These are phyloP conservation scores for Protaetia brevitarsis DNA, from an alignment of 1,140 invertebrate genomes.

Conservation along the genomic window DNA sequence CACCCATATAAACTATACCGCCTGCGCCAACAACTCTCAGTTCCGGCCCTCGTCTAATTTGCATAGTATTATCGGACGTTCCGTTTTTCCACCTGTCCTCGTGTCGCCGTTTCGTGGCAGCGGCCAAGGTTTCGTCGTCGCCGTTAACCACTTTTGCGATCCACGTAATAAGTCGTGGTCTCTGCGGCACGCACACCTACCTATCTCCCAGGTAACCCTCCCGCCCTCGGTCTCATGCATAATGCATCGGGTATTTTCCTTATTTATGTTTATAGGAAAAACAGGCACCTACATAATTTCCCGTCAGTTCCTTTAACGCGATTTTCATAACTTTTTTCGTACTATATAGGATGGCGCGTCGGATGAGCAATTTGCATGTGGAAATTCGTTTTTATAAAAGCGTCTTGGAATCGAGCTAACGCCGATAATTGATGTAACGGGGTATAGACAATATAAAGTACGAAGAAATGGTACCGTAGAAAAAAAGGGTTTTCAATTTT, in stretches of 20 bases:
- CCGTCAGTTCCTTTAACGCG: slow-evolving; percentile 33
- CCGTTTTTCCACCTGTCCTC: slow-evolving; percentile 27
- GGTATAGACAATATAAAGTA: too few relatives aligned
- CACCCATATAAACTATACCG: too few relatives aligned
- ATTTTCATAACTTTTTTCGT: slow-evolving; percentile 4
- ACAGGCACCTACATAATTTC: slow-evolving; percentile 45
- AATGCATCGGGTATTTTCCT: slow-evolving; percentile 47
- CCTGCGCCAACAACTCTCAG: too few relatives aligned
- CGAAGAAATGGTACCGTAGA: too few relatives aligned
- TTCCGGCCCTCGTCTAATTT: slow-evolving; percentile 33
- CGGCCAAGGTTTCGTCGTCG: slow-evolving; percentile 28
- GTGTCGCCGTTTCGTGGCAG: slow-evolving; percentile 32
- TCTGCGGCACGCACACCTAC: neutral
- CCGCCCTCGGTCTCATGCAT: slow-evolving; percentile 40
- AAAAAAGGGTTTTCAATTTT: too few relatives aligned
- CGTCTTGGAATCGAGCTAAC: too few relatives aligned
- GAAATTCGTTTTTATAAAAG: neutral
- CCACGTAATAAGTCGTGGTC: neutral
- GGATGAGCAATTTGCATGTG: neutral
- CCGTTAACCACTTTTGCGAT: slow-evolving; percentile 8
- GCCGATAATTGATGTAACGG: too few relatives aligned
- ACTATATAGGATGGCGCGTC: neutral
- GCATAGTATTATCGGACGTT: slow-evolving; percentile 31
- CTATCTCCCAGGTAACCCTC: slow-evolving; percentile 38
- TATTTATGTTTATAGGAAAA: slow-evolving; percentile 44